A percentile compares a stretch with the other conserved stretches of the same genome.
phyloP scores from a whole-genome alignment of 2,888 invertebrate species.

The Chalcis sispes region DNA sequence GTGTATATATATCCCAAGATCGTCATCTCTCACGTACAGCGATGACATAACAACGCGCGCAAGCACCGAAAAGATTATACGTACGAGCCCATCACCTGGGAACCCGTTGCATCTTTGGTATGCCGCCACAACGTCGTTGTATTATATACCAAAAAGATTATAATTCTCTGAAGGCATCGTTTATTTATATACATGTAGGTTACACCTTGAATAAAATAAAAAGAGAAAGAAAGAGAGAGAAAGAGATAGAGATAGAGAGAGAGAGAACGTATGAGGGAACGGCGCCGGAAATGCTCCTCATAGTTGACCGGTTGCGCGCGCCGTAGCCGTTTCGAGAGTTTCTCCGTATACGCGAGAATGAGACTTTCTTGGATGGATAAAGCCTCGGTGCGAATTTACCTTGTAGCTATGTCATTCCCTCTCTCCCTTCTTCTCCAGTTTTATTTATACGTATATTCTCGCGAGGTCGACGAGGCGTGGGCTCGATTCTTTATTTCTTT shows the following conservation, averaged over 20 bases:
- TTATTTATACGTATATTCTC: background rate
- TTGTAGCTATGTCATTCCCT: background rate
- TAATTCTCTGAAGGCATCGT: constrained; percentile 22
- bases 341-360: constrained; percentile 11
- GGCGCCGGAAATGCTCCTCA: constrained; percentile 68
- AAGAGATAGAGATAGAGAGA: too few species aligned
- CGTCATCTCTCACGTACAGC: too few species aligned
- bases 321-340: constrained; percentile 10
- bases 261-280: constrained; percentile 17
- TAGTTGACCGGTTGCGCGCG: constrained; percentile 59
- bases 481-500: too few species aligned
- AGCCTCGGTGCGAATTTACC: too few species aligned
- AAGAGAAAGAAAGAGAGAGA: too few species aligned
- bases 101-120: constrained; percentile 2
- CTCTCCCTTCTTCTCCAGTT: too few species aligned
- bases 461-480: background rate
- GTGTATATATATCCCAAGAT: too few species aligned
- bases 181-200: constrained; percentile 27
- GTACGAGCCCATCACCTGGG: constrained; percentile 4
- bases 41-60: too few species aligned
- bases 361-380: constrained; percentile 12
- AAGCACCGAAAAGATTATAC: too few species aligned
- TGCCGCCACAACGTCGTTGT: too few species aligned
- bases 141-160: background rate
- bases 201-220: constrained; percentile 42